phyloP scores from a whole-genome alignment of 2,797 vertebrate genomes.

The Tinamus major region DNA sequence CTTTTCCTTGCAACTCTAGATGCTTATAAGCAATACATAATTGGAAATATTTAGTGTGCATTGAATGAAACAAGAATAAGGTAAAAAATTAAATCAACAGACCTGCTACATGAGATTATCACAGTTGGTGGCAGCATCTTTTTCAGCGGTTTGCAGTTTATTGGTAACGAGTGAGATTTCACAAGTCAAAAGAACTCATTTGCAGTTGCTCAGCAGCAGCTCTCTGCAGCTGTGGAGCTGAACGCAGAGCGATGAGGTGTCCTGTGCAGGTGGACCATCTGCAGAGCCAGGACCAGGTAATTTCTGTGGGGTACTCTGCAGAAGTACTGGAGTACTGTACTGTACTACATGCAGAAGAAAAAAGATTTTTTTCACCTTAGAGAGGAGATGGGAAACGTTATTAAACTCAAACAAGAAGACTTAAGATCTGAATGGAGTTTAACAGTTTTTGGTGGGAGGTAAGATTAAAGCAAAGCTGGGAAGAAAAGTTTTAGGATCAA shows the following conservation, averaged over 20 bases:
- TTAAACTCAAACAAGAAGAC: background rate
- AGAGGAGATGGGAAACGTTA: background rate
- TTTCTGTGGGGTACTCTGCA: background rate
- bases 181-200: constrained; percentile 25
- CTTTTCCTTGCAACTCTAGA: background rate
- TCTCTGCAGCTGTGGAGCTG: background rate
- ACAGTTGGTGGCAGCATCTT: background rate
- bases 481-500: background rate
- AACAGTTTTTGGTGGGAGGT: background rate
- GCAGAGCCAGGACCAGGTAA: background rate
- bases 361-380: background rate
- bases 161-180: background rate
- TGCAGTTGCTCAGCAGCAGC: constrained; percentile 10
- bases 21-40: background rate
- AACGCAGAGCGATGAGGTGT: accelerated
- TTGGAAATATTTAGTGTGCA: background rate
- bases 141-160: constrained; percentile 58
- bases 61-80: background rate
- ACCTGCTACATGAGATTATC: accelerated
- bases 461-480: background rate
- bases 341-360: too few relatives aligned
- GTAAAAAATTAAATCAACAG: background rate
- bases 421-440: background rate
- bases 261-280: background rate
- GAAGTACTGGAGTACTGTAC: background rate